Conservation (phyloP, 2,113 vertebrate genomes). For the Sterna hirundo region DNA sequence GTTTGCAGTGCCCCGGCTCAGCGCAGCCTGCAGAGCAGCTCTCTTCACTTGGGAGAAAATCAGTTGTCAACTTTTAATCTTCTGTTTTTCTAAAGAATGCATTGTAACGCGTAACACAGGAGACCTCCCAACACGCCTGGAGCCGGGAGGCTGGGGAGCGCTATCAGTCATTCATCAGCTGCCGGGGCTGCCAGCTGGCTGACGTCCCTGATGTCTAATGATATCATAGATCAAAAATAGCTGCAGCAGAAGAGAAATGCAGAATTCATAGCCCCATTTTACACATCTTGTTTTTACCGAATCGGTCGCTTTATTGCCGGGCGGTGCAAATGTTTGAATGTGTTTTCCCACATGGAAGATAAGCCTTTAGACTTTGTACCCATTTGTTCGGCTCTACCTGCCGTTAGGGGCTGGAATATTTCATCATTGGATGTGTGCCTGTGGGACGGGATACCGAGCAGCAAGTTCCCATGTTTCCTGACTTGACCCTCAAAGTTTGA, state of each 20-base stretch:
- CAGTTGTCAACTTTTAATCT: background rate
- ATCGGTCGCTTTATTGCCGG: background rate
- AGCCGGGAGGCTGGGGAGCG: background rate
- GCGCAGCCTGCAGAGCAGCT: background rate
- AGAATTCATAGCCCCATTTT: background rate
- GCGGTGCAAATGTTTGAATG: background rate
- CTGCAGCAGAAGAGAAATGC: constrained; percentile 11
- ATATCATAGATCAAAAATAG: constrained; percentile 52
- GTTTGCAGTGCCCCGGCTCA: background rate
- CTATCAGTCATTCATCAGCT: background rate
- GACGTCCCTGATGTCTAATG: background rate
- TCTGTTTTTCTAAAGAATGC: background rate
- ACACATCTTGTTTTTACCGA: background rate
- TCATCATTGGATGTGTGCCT: rapidly evolving
- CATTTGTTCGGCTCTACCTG: background rate
- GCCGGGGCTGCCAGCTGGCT: constrained; percentile 16
- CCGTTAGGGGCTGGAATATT: background rate
- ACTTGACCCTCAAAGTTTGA: background rate
- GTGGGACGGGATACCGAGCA: rapidly evolving
- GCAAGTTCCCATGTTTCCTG: background rate
- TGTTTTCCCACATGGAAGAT: background rate
- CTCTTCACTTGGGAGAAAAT: background rate
- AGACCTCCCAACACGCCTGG: background rate
- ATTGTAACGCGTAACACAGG: background rate
- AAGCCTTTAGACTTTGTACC: background rate